Conservation (phyloP, 2,888 invertebrate genomes). For the Matsumyia berberina region DNA sequence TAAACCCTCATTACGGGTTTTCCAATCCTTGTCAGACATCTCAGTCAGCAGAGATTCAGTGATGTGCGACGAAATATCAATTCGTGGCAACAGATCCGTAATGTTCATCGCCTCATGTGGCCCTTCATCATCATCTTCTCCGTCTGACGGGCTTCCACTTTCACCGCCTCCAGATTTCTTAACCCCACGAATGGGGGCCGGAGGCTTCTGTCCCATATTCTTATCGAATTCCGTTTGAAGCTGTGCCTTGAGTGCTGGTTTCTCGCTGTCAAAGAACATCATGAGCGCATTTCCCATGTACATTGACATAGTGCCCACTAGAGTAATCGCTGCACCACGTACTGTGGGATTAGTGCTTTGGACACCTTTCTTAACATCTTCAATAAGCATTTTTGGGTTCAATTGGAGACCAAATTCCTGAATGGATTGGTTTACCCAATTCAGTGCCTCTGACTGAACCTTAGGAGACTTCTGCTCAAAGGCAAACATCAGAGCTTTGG, state of each 20-base stretch:
- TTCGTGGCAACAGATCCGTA: conserved; percentile 90
- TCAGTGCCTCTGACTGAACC: conserved; percentile 93
- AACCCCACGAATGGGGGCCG: conserved; percentile 89
- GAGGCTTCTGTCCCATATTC: conserved; percentile 90
- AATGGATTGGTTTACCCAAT: conserved; percentile 91
- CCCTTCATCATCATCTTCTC: conserved; percentile 70
- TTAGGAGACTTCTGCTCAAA: conserved; percentile 96
- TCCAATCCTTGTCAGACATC: conserved; percentile 96
- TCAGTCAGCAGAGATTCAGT: conserved; percentile 92
- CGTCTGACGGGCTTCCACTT: conserved; percentile 78
- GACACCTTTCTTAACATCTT: conserved; percentile 92
- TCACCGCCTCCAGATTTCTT: conserved; percentile 77
- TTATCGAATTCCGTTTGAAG: conserved; percentile 95
- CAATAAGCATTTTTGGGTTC: conserved; percentile 90
- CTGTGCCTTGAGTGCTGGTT: conserved; percentile 92
- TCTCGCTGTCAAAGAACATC: conserved; percentile 93
- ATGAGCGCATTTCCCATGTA: conserved; percentile 91
- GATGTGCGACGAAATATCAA: conserved; percentile 93
- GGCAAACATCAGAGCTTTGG: conserved; percentile 89
- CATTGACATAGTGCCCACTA: conserved; percentile 89
- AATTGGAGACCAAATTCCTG: conserved; percentile 94
- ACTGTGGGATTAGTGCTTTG: conserved; percentile 94
- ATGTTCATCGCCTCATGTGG: conserved; percentile 85
- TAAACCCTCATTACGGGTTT: conserved; percentile 86
- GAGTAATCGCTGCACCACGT: conserved; percentile 89